phyloP scores from a whole-genome alignment of 2,113 vertebrate species.

The Rhinoptilus africanus region DNA sequence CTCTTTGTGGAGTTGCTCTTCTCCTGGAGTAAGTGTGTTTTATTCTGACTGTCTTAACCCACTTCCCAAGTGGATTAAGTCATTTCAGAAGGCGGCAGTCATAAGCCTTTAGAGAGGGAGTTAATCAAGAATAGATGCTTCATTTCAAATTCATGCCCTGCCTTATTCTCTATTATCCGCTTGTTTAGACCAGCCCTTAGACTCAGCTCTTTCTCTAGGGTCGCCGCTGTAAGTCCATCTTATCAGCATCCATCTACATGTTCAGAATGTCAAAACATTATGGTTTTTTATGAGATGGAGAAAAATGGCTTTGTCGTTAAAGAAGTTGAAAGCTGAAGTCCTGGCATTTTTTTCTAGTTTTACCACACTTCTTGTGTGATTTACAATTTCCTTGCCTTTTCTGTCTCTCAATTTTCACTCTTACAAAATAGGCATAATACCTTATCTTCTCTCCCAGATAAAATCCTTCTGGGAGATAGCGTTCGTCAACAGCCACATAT shows the following conservation, averaged over 20 bases:
- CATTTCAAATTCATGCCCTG: background rate
- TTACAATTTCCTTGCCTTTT: background rate
- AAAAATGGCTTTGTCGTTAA: background rate
- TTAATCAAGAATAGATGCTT: background rate
- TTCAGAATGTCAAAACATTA: background rate
- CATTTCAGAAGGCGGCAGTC: background rate
- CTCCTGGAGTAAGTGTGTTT: background rate
- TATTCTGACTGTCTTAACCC: background rate
- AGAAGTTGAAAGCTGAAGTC: background rate
- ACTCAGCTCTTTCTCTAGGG: background rate
- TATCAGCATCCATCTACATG: background rate
- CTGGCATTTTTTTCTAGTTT: background rate
- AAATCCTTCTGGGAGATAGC: background rate
- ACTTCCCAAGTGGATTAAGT: background rate
- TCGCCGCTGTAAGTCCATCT: accelerated
- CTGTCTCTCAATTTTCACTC: background rate
- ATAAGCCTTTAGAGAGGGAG: background rate
- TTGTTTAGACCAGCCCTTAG: background rate
- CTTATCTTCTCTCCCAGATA: background rate
- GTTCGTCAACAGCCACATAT: background rate
- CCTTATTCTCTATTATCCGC: background rate
- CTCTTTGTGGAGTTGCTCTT: background rate
- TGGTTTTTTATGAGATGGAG: background rate
- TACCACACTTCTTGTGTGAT: background rate
- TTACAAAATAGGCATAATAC: background rate